phyloP scores from a whole-genome alignment of 1,140 invertebrate genomes.

The Drosophila subpulchrella region DNA sequence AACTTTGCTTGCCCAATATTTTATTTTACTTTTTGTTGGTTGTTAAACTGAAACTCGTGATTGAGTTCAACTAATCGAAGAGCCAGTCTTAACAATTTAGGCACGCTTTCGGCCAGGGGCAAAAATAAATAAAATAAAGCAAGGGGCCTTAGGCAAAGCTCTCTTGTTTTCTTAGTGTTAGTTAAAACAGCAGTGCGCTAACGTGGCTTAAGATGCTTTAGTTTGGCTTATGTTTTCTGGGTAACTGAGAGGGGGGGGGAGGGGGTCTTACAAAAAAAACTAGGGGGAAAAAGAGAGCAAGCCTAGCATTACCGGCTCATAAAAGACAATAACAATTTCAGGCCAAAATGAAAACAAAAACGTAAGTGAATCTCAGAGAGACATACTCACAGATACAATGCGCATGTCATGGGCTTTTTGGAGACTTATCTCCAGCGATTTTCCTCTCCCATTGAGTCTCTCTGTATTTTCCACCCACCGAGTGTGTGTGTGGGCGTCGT shows the following conservation, averaged over 20 bases:
- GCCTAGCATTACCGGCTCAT: constrained; percentile 57
- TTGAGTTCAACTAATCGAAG: constrained; percentile 30
- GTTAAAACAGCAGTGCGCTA: constrained; percentile 38
- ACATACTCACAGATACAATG: background rate
- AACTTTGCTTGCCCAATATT: constrained; percentile 33
- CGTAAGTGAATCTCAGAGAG: constrained; percentile 18
- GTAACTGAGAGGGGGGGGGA: background rate
- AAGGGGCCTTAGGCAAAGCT: constrained; percentile 8
- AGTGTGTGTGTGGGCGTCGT: constrained; percentile 59
- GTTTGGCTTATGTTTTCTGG: constrained; percentile 59
- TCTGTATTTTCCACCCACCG: constrained; percentile 1
- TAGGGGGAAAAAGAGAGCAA: background rate
- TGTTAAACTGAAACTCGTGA: constrained; percentile 75
- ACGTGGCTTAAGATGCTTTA: constrained; percentile 66
- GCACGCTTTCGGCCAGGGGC: constrained; percentile 49
- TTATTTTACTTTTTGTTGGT: constrained; percentile 54
- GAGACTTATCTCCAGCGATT: constrained; percentile 9
- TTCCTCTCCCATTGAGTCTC: background rate
- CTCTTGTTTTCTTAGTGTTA: constrained; percentile 44
- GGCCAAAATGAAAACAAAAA: constrained; percentile 61
- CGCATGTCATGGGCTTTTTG: constrained; percentile 15
- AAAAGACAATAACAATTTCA: constrained; percentile 71
- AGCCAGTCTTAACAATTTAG: constrained; percentile 62
- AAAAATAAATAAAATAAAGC: background rate
- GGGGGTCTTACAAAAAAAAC: background rate